Percentiles rank a stretch among this genome's conserved stretches.
phyloP scores from a whole-genome alignment of 2,888 invertebrate species.

The Leptarthrus brevirostris region DNA sequence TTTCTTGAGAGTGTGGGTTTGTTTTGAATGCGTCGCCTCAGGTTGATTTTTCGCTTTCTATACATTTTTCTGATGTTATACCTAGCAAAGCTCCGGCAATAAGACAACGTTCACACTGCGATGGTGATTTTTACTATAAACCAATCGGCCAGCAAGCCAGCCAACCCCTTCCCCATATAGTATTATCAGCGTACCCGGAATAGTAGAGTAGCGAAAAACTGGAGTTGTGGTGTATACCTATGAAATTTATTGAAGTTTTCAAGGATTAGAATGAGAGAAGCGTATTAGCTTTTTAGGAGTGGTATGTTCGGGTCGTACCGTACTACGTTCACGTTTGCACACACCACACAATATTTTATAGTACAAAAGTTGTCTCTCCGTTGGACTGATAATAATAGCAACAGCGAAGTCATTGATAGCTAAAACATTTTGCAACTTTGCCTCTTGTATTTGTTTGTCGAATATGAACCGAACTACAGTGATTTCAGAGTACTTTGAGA shows the following conservation, averaged over 20 bases:
- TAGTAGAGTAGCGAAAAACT: constrained; percentile 18
- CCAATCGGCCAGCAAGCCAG: neutral
- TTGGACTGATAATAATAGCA: no score
- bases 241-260: constrained; percentile 20
- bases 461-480: no score
- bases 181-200: constrained; percentile 15
- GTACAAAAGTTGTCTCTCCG: no score
- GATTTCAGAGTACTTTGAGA: no score
- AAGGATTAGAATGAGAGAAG: constrained; percentile 24
- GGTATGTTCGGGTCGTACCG: neutral
- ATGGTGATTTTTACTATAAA: constrained; percentile 21
- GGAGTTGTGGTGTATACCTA: constrained; percentile 20
- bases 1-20: constrained; percentile 13
- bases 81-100: neutral
- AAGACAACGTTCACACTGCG: neutral
- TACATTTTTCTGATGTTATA: neutral
- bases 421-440: no score
- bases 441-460: no score
- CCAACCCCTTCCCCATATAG: neutral
- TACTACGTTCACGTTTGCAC: neutral
- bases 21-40: constrained; percentile 22
- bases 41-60: neutral
- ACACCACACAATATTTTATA: no score
- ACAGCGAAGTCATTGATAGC: no score
- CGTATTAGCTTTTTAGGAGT: neutral